A percentile compares a stretch with the other conserved stretches of the same genome.
Evolutionary conservation across 2,888 invertebrate genomes (phyloP).

Genomic region (Acrobasis repandana): DNA sequence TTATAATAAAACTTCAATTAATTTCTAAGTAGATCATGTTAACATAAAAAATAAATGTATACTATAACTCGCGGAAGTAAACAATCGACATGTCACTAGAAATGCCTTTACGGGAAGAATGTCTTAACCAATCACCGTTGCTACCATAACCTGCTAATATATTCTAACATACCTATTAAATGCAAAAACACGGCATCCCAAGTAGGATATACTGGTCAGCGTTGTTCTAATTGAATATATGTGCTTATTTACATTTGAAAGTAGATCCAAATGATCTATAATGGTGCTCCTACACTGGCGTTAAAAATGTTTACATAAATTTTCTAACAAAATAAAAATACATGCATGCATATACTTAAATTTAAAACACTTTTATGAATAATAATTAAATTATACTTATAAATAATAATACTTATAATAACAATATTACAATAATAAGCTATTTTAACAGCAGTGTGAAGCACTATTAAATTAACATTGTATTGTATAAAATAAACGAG

Average conservation of each 20-base stretch:
- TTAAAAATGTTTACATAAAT: too few relatives aligned
- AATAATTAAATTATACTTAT: too few relatives aligned
- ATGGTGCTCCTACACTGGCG: too few relatives aligned
- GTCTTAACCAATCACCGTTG: constrained; percentile 14
- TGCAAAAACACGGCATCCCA: constrained; percentile 7
- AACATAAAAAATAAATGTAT: too few relatives aligned
- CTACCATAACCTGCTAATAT: constrained; percentile 18
- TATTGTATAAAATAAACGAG: too few relatives aligned
- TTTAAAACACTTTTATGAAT: too few relatives aligned
- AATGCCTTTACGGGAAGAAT: constrained; percentile 11
- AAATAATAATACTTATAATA: too few relatives aligned
- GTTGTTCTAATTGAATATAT: constrained; percentile 19
- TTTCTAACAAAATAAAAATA: too few relatives aligned
- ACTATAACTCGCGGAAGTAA: background rate
- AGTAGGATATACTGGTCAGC: constrained; percentile 5
- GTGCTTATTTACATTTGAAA: constrained; percentile 7
- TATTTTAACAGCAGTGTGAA: too few relatives aligned
- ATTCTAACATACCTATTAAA: constrained; percentile 12
- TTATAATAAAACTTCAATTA: background rate
- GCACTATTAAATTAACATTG: too few relatives aligned
- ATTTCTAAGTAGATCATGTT: background rate
- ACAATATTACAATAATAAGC: too few relatives aligned
- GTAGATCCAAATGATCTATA: background rate
- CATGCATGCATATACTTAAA: too few relatives aligned
- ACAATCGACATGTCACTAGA: constrained; percentile 12